These are phyloP conservation scores for Drosophila punjabiensis DNA, from an alignment of 1,140 invertebrate species.

Conservation along the genomic window DNA sequence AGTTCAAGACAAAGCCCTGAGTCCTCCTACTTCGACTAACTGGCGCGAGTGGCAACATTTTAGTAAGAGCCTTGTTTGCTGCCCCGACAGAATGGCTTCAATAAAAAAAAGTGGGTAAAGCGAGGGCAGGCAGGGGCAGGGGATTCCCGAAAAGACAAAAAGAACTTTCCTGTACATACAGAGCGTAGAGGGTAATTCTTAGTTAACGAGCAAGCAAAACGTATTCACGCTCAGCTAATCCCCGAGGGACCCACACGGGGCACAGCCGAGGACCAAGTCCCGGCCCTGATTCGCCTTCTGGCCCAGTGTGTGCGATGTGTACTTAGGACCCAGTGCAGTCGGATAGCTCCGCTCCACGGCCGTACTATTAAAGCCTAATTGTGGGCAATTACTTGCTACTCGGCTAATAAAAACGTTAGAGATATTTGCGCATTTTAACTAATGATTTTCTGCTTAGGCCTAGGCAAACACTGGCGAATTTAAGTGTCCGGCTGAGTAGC, in stretches of 20 bases:
- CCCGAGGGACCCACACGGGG: slow-evolving; percentile 46
- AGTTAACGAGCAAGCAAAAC: slow-evolving; percentile 77
- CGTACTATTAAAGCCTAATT: slow-evolving; percentile 78
- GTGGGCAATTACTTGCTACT: slow-evolving; percentile 77
- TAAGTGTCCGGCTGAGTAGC: slow-evolving; percentile 50
- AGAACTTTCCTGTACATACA: slow-evolving; percentile 15
- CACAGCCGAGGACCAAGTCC: neutral
- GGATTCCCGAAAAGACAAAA: slow-evolving; percentile 22
- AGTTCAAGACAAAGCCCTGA: neutral
- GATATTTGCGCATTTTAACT: slow-evolving; percentile 82
- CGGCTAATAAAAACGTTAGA: slow-evolving; percentile 81
- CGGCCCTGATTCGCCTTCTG: slow-evolving; percentile 28
- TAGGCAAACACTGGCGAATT: slow-evolving; percentile 67
- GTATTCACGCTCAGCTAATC: slow-evolving; percentile 78
- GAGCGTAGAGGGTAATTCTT: slow-evolving; percentile 71
- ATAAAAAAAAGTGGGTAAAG: slow-evolving; percentile 67
- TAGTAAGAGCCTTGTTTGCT: slow-evolving; percentile 22
- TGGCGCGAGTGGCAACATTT: slow-evolving; percentile 25
- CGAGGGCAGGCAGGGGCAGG: slow-evolving; percentile 43
- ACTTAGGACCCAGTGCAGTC: slow-evolving; percentile 58
- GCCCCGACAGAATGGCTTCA: slow-evolving; percentile 48
- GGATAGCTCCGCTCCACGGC: slow-evolving; percentile 43
- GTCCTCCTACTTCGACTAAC: slow-evolving; percentile 3
- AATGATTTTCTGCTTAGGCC: slow-evolving; percentile 78
- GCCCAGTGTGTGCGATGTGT: slow-evolving; percentile 40